Percentiles rank a stretch among this genome's conserved stretches.
phyloP scores from a whole-genome alignment of 2,113 vertebrate species.

The Hydropotes inermis region DNA sequence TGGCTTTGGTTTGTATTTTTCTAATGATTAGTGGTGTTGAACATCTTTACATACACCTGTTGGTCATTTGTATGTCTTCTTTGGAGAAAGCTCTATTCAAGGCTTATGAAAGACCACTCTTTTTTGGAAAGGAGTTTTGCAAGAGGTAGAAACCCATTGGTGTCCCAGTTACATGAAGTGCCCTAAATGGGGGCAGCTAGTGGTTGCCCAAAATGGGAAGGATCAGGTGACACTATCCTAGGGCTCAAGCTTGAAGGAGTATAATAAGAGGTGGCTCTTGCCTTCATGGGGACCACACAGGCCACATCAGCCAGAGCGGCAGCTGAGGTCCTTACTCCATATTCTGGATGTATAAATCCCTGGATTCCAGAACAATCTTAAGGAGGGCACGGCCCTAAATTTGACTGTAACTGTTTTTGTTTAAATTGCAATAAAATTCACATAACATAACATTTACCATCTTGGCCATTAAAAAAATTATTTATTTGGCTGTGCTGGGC shows the following conservation, averaged over 20 bases:
- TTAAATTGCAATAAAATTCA: not conserved
- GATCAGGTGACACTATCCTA: not conserved
- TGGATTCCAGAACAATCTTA: not conserved
- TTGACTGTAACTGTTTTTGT: not conserved
- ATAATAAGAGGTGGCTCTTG: not conserved
- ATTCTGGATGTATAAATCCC: not conserved
- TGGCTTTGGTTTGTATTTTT: not conserved
- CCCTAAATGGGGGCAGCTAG: not conserved
- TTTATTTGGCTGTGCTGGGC: not conserved
- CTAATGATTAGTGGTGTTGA: not conserved
- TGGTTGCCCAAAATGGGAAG: not conserved
- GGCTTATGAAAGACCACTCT: not conserved
- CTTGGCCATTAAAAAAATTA: not conserved
- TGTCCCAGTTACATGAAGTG: not conserved
- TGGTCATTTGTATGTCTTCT: not conserved
- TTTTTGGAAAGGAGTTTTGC: not conserved
- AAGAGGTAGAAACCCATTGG: not conserved
- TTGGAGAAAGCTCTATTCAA: not conserved
- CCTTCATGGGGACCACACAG: not conserved
- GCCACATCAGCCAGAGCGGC: not conserved
- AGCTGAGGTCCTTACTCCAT: not conserved
- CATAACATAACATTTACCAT: not conserved
- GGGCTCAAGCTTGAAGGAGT: too few species aligned
- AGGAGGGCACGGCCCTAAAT: not conserved
- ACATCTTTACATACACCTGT: not conserved